A percentile compares a stretch with the other conserved stretches of the same genome.
Conservation (phyloP, 2,888 invertebrate species). For the Nomada flava region DNA sequence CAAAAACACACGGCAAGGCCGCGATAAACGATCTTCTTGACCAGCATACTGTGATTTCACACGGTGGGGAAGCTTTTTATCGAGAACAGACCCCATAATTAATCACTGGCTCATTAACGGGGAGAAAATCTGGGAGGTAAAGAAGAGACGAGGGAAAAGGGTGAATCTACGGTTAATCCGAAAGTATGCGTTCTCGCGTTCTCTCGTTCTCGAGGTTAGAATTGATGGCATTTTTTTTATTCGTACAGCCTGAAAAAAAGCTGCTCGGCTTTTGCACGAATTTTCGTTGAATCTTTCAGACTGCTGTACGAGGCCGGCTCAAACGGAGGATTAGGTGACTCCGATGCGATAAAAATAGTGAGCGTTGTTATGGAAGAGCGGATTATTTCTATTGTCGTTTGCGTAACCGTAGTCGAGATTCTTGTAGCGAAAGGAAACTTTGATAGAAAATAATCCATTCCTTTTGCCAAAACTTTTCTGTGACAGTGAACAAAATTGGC, state of each 20-base stretch:
- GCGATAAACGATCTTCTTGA: constrained; percentile 51
- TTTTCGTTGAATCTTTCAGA: not conserved
- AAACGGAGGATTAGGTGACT: constrained; percentile 51
- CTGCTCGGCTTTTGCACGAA: too few species aligned
- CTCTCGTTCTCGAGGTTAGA: not conserved
- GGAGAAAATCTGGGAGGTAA: constrained; percentile 47
- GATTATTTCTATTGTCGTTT: constrained; percentile 56
- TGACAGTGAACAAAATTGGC: not conserved
- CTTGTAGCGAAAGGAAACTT: constrained; percentile 3
- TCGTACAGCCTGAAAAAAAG: not conserved
- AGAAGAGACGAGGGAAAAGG: constrained; percentile 11
- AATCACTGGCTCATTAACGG: constrained; percentile 80
- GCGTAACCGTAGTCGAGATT: constrained; percentile 46
- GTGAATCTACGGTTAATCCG: constrained; percentile 20
- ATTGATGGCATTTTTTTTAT: constrained; percentile 25
- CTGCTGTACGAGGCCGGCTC: not conserved
- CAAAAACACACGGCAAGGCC: constrained; percentile 21
- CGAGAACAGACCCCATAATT: constrained; percentile 74
- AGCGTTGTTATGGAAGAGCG: constrained; percentile 60
- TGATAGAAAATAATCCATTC: not conserved
- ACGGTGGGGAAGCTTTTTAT: constrained; percentile 70
- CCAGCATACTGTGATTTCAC: constrained; percentile 35
- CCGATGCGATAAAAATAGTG: constrained; percentile 48
- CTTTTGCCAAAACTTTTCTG: not conserved
- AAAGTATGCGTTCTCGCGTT: constrained; percentile 4